These are phyloP conservation scores for Psittacula cyanocephala DNA, from an alignment of 2,113 vertebrate genomes.

Conservation along the genomic window DNA sequence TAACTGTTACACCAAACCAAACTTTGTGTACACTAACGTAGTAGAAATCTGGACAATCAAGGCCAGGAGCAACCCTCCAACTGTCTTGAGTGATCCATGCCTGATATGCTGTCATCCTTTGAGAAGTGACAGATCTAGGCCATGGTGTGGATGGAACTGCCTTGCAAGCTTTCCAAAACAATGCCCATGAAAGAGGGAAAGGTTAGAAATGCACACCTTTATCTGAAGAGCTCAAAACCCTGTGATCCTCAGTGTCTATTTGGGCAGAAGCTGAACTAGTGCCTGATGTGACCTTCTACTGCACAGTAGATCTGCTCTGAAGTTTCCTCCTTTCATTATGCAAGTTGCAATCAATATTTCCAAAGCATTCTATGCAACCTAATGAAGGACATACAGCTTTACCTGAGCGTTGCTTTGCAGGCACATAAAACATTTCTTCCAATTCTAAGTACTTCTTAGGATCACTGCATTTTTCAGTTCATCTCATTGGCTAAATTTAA, in stretches of 20 bases:
- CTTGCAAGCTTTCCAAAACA: background rate
- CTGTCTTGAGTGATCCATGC: background rate
- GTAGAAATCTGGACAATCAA: background rate
- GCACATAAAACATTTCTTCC: background rate
- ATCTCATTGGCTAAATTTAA: background rate
- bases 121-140: background rate
- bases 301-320: background rate
- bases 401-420: background rate
- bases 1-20: background rate
- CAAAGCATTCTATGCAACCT: background rate
- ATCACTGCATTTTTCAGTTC: background rate
- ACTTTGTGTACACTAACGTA: background rate
- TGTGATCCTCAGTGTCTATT: background rate
- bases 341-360: background rate
- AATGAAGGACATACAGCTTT: background rate
- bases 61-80: background rate
- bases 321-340: background rate
- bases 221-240: background rate
- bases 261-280: background rate
- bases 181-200: background rate
- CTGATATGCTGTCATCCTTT: background rate
- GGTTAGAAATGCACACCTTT: background rate
- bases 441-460: background rate
- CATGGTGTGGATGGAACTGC: background rate
- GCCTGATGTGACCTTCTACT: background rate